These are phyloP conservation scores for Parasteatoda lunata DNA, from an alignment of 2,888 invertebrate genomes.

Conservation along the genomic window DNA sequence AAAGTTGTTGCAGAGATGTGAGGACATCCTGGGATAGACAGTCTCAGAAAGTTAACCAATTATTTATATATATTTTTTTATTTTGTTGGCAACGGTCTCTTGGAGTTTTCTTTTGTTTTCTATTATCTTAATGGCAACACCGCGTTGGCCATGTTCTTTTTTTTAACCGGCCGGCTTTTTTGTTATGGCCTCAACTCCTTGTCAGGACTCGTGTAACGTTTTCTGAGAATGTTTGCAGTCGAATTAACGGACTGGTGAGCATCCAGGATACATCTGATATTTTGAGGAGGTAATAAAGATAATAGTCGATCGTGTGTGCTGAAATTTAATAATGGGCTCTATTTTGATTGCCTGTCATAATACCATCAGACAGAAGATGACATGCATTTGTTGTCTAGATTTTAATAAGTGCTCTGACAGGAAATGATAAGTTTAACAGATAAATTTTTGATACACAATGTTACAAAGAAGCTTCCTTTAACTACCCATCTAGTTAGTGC, in stretches of 20 bases:
- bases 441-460: too few species aligned
- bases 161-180: background rate
- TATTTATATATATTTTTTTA: constrained; percentile 22
- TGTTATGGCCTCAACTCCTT: background rate
- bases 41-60: constrained; percentile 3
- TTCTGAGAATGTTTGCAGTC: background rate
- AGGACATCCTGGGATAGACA: constrained; percentile 47
- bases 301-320: constrained; percentile 30
- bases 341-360: background rate
- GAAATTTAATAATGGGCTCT: constrained; percentile 45
- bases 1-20: constrained; percentile 39
- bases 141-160: background rate
- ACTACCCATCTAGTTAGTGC: too few species aligned
- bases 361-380: background rate
- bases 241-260: background rate
- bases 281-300: constrained; percentile 42
- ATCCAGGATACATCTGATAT: constrained; percentile 24
- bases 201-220: background rate
- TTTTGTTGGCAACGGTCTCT: background rate
- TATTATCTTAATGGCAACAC: constrained; percentile 45
- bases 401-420: background rate
- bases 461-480: too few species aligned
- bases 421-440: background rate
- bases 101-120: constrained; percentile 26
- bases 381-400: background rate